Conservation (phyloP, 35 echinoderm and acorn worm genomes). For the Ophioderma brevispina region DNA sequence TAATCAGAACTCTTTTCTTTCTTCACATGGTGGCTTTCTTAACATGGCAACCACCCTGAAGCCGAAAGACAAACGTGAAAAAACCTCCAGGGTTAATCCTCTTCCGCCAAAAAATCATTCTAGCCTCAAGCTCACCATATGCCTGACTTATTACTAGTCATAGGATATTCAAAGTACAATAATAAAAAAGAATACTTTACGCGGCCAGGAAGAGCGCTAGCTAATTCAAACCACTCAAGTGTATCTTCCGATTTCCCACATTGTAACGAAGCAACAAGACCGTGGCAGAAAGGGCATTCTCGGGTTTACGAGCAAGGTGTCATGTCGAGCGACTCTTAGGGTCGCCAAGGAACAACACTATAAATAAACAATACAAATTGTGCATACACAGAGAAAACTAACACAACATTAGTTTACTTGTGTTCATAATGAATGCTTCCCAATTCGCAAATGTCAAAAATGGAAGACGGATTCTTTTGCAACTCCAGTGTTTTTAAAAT, state of each 20-base stretch:
- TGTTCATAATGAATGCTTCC: background rate
- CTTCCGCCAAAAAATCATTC: background rate
- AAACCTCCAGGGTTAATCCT: background rate
- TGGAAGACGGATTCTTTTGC: background rate
- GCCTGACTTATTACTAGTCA: background rate
- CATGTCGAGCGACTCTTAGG: background rate
- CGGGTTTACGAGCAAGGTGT: background rate
- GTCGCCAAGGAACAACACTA: conserved; percentile 4
- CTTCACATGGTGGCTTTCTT: too few relatives aligned
- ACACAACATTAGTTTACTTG: background rate
- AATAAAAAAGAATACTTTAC: background rate
- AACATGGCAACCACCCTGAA: too few relatives aligned
- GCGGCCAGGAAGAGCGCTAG: background rate
- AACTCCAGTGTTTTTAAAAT: background rate
- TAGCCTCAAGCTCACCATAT: background rate
- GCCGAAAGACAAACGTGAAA: too few relatives aligned
- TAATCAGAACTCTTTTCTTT: too few relatives aligned
- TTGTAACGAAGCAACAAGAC: background rate
- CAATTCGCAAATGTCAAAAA: background rate
- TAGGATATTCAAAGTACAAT: background rate
- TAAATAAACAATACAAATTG: background rate
- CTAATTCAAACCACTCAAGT: background rate
- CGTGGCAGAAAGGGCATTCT: background rate
- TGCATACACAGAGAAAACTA: background rate
- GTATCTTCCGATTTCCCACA: background rate